Evolutionary conservation across 2,113 vertebrate genomes (phyloP).

Genomic region (Podiceps cristatus): DNA sequence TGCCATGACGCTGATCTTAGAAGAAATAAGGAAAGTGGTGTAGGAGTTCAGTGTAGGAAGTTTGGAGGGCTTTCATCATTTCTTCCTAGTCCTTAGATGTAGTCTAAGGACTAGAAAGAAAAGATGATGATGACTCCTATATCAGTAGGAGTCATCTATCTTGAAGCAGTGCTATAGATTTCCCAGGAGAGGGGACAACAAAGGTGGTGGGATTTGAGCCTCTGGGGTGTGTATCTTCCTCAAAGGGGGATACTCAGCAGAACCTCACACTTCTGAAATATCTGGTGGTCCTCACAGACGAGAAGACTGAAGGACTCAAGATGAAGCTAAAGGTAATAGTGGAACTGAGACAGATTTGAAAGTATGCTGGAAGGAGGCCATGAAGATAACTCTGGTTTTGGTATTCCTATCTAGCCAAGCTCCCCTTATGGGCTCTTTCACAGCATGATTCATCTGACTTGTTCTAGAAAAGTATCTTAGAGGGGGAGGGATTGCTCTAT

Average conservation of each 20-base stretch:
- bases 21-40: constrained; percentile 38
- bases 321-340: neutral
- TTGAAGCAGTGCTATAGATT: neutral
- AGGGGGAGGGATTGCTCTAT: neutral
- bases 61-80: constrained; percentile 32
- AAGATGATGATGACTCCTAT: neutral
- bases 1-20: constrained; percentile 44
- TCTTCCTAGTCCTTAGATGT: neutral
- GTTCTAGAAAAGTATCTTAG: neutral
- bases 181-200: neutral
- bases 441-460: neutral
- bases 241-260: neutral
- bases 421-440: neutral
- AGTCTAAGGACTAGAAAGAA: neutral
- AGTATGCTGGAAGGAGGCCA: neutral
- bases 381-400: neutral
- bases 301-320: neutral
- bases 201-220: neutral
- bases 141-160: neutral
- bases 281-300: neutral
- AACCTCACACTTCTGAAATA: neutral
- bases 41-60: constrained; percentile 63
- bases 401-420: neutral
- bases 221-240: neutral
- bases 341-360: neutral